Base-by-base conservation (phyloP, 92 coral and sea anemone species). In the Porites rus region DNA sequence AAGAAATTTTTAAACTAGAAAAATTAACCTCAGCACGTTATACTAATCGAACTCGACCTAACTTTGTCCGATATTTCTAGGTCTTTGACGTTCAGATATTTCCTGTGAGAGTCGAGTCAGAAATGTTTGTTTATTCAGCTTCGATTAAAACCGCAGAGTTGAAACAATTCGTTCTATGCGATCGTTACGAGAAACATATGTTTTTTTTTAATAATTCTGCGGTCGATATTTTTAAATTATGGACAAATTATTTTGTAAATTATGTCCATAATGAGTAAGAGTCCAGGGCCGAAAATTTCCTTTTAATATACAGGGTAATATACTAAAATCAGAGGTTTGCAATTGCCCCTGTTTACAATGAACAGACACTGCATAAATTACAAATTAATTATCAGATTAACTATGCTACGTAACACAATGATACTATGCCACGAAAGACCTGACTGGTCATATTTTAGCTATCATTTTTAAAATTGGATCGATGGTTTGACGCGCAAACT, bases 101-200 rank as follows among this genome's bases (percentile, higher is more conserved):
- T 62, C 21, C 59, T 63, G 72, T 65, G 73, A 65, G 70, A 78
- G 1, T 38, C 46, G 46, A 78, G 58, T 63, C 38, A 38, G 70
- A 28, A 62, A 24, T 78, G 13, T 62, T 7, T 63, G 72, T 78
- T 64, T 51, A 46, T 51, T 65, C 72, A 78, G 72, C 83, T 51
- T 52, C 17, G 21, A 11, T 7, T 3, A 21, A 4, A 1, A 18
- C 82, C 11, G 51, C 72, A 12, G 58, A 19, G 8, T 63, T 12
- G 4, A 75, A 76, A n/a, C 10, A 51, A 76, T 68, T 58, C 68
- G 69, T 28, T 24, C 28, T 51, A 8, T 66, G 79, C 25, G 22
- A 75, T 43, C 0, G 50, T 13, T n/a, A 4, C 0, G 46, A 38
- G 46, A 38, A 38, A 38, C 46, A 38, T 38, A 4, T 0, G 38